A percentile compares a stretch with the other conserved stretches of the same genome.
Evolutionary conservation across 1,140 invertebrate genomes (phyloP).

Genomic region (Ips typographus): DNA sequence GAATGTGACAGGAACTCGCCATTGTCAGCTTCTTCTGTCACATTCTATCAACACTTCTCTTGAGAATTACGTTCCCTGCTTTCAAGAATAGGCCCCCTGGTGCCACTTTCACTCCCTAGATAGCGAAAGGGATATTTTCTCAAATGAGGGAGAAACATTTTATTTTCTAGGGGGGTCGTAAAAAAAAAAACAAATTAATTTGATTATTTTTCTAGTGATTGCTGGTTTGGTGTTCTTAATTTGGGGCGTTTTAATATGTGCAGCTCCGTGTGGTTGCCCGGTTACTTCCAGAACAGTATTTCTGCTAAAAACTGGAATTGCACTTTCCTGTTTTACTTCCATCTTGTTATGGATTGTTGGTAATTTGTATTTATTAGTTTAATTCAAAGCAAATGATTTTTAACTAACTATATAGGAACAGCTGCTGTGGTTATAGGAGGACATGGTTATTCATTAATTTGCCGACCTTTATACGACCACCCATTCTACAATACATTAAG

Average conservation of each 20-base stretch:
- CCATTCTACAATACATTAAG: conserved; percentile 60
- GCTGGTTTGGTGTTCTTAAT: conserved; percentile 52
- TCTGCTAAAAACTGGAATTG: conserved; percentile 56
- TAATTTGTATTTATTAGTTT: conserved; percentile 5
- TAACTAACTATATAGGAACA: conserved; percentile 41
- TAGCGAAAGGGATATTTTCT: too few relatives aligned
- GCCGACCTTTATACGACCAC: conserved; percentile 62
- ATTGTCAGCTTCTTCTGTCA: too few relatives aligned
- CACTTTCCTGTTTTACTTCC: conserved; percentile 53
- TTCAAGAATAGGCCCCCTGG: too few relatives aligned
- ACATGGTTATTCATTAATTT: conserved; percentile 62
- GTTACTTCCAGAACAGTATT: conserved; percentile 57
- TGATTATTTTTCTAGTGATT: conserved; percentile 40
- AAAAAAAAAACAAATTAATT: neutral
- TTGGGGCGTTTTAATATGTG: conserved; percentile 55
- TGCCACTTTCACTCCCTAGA: too few relatives aligned
- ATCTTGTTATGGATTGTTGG: conserved; percentile 54
- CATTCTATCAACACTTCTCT: too few relatives aligned
- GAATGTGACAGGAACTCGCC: too few relatives aligned
- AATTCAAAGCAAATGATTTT: conserved; percentile 4
- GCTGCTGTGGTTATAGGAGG: conserved; percentile 55
- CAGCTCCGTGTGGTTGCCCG: conserved; percentile 58
- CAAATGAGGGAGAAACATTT: too few relatives aligned
- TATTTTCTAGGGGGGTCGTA: neutral
- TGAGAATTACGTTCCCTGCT: too few relatives aligned